phyloP scores from a whole-genome alignment of 2,113 vertebrate genomes.

The Tringa solitaria region DNA sequence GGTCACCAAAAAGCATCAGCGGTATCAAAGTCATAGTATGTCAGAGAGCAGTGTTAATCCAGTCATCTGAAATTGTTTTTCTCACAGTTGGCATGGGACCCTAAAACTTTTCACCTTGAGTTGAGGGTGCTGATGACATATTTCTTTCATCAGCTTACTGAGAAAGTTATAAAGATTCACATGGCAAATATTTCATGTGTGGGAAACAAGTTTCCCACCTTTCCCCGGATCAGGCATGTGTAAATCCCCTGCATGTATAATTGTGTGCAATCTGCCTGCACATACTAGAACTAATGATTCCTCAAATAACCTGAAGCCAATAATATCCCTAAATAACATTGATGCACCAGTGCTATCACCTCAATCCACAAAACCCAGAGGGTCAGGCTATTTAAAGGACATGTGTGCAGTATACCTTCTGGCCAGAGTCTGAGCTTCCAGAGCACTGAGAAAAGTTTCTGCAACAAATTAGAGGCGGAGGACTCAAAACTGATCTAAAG shows the following conservation, averaged over 20 bases:
- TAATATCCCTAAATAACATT: neutral
- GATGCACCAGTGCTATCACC: neutral
- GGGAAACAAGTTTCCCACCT: neutral
- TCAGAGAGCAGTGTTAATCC: neutral
- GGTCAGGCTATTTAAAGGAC: neutral
- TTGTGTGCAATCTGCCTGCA: neutral
- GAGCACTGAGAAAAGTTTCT: neutral
- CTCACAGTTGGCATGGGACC: neutral
- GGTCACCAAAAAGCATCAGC: slow-evolving; percentile 45
- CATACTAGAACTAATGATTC: neutral
- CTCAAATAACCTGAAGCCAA: neutral
- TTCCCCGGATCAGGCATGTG: neutral
- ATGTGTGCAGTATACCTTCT: rapidly evolving
- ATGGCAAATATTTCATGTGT: neutral
- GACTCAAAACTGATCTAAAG: neutral
- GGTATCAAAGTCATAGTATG: neutral
- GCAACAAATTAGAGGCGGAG: neutral
- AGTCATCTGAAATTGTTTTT: neutral
- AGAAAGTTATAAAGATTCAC: neutral
- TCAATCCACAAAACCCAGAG: neutral
- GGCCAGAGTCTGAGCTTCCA: neutral
- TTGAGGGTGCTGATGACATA: neutral
- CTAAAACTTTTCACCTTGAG: neutral
- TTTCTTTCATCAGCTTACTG: neutral
- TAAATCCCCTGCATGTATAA: neutral